Conservation (phyloP, 2,888 invertebrate genomes). For the Orchestes rusci region DNA sequence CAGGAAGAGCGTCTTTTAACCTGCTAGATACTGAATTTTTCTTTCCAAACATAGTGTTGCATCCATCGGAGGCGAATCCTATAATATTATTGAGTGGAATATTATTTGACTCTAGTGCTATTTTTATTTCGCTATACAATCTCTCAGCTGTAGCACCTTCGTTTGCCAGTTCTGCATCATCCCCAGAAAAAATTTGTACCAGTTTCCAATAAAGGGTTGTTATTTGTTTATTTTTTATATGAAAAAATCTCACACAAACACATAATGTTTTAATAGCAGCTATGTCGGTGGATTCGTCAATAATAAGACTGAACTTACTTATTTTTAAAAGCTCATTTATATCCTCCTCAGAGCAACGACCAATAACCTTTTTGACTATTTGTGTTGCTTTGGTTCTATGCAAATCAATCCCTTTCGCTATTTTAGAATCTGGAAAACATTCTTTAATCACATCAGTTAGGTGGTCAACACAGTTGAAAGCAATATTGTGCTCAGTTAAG, state of each 20-base stretch:
- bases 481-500: conserved; percentile 32
- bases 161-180: conserved; percentile 1
- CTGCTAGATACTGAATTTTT: conserved; percentile 33
- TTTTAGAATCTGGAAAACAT: conserved; percentile 31
- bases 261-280: conserved; percentile 29
- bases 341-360: conserved; percentile 2
- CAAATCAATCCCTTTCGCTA: too few species aligned
- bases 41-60: conserved; percentile 35
- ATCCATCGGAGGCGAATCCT: conserved; percentile 37
- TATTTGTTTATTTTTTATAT: conserved; percentile 15
- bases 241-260: conserved; percentile 29
- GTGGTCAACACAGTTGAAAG: conserved; percentile 21
- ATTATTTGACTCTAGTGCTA: conserved; percentile 10
- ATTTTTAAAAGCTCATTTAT: conserved; percentile 26
- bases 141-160: conserved; percentile 2
- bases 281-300: conserved; percentile 33
- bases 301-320: conserved; percentile 27
- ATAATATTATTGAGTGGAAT: conserved; percentile 34
- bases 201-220: background rate
- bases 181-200: conserved; percentile 5
- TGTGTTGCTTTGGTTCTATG: too few species aligned
- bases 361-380: too few species aligned
- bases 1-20: conserved; percentile 30
- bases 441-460: conserved; percentile 26
- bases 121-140: conserved; percentile 2